Percentiles rank a stretch among this genome's conserved stretches.
phyloP scores from a whole-genome alignment of 1,140 invertebrate genomes.

The Orchestia grillus region DNA sequence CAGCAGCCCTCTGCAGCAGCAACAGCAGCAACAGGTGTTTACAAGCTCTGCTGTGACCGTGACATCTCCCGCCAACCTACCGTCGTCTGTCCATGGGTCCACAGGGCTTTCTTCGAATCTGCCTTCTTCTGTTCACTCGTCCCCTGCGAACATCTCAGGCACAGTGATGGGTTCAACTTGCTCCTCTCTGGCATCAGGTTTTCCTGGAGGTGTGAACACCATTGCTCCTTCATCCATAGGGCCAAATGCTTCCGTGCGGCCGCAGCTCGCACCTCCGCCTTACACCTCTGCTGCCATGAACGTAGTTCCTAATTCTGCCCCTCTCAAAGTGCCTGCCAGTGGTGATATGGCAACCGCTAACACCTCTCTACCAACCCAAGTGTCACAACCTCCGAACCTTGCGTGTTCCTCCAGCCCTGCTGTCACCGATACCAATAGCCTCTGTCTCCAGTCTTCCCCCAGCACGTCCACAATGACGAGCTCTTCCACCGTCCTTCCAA shows the following conservation, averaged over 20 bases:
- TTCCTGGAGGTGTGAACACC: conserved; percentile 50
- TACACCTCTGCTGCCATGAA: conserved; percentile 54
- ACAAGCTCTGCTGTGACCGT: conserved; percentile 12
- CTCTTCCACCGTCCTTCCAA: conserved; percentile 61
- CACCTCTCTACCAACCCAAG: conserved; percentile 50
- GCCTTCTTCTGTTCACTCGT: conserved; percentile 21
- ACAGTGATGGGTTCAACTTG: conserved; percentile 1
- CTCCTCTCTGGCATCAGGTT: not conserved
- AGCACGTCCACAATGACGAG: conserved; percentile 49
- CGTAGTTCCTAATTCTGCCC: conserved; percentile 15
- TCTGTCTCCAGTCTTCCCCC: conserved; percentile 60
- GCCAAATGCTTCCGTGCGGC: not conserved
- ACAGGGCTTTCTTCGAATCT: not conserved
- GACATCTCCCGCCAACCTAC: conserved; percentile 15
- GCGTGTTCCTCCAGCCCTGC: conserved; percentile 3
- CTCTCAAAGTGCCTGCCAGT: conserved; percentile 57
- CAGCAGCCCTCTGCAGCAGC: not conserved
- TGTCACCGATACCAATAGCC: conserved; percentile 16
- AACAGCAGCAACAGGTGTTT: conserved; percentile 36
- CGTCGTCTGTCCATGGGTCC: not conserved
- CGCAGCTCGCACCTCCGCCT: conserved; percentile 53
- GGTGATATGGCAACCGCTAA: conserved; percentile 60
- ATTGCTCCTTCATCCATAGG: not conserved
- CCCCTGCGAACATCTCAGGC: not conserved
- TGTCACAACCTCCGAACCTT: conserved; percentile 16